Percentiles rank a stretch among this genome's conserved stretches.
phyloP scores from a whole-genome alignment of 2,113 vertebrate genomes.

The Gnathochromis pfefferi region DNA sequence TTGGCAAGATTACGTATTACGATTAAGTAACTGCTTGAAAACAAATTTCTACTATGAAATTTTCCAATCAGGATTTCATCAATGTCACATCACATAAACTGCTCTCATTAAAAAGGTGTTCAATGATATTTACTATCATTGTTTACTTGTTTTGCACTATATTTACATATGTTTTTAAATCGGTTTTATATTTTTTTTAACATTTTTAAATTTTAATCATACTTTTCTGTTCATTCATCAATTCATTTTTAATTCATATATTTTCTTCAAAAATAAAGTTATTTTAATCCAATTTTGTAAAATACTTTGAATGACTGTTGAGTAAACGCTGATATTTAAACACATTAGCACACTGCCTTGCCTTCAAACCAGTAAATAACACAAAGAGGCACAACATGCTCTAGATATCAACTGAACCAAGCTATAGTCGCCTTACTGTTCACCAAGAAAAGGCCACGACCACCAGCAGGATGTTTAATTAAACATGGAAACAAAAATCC shows the following conservation, averaged over 20 bases:
- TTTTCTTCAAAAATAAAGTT: not conserved
- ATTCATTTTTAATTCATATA: not conserved
- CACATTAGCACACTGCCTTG: accelerated
- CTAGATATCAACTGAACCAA: not conserved
- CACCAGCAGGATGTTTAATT: not conserved
- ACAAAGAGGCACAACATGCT: not conserved
- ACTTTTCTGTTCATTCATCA: not conserved
- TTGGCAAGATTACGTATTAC: not conserved
- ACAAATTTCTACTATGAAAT: not conserved
- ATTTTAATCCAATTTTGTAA: not conserved
- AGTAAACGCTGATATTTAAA: accelerated
- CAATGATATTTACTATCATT: not conserved
- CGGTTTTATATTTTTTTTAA: not conserved
- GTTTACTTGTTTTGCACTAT: not conserved
- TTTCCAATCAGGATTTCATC: not conserved
- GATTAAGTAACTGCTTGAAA: not conserved
- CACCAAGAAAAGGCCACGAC: not conserved
- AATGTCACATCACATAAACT: not conserved
- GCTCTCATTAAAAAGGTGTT: not conserved
- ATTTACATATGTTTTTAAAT: not conserved
- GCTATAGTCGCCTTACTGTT: not conserved
- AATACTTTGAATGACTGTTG: not conserved
- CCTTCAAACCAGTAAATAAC: not conserved
- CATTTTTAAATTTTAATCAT: not conserved
- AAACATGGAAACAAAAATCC: not conserved